Evolutionary conservation across 2,888 invertebrate species (phyloP).

Genomic region (Cephus rjabovi): DNA sequence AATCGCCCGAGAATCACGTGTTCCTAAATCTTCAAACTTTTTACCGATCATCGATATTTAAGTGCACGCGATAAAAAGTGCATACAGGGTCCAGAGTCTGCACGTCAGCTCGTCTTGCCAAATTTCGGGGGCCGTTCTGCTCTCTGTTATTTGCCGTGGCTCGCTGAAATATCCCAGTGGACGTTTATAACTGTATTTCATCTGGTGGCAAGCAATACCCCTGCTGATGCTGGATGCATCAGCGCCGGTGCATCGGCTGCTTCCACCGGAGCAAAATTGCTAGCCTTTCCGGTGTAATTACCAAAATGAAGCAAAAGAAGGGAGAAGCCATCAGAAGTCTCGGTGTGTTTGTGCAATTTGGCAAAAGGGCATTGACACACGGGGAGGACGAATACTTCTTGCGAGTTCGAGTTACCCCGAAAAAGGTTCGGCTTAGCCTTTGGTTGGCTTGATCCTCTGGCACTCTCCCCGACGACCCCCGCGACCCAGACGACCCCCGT

Average conservation of each 20-base stretch:
- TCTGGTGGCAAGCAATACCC: conserved; percentile 16
- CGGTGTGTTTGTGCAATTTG: conserved; percentile 50
- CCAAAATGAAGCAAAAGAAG: conserved; percentile 52
- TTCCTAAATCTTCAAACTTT: too few species aligned
- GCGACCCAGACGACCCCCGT: not conserved
- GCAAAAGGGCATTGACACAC: conserved; percentile 44
- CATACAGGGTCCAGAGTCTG: too few species aligned
- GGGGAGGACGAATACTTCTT: not conserved
- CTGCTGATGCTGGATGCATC: conserved; percentile 10
- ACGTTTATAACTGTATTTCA: conserved; percentile 12
- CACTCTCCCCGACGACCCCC: not conserved
- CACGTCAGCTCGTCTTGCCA: not conserved
- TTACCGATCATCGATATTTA: too few species aligned
- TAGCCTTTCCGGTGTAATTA: conserved; percentile 48
- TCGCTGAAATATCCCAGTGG: conserved; percentile 34
- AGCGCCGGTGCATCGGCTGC: too few species aligned
- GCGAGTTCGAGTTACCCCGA: conserved; percentile 15
- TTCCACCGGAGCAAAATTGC: conserved; percentile 38
- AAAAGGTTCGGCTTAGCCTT: conserved; percentile 47
- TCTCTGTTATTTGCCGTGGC: conserved; percentile 49
- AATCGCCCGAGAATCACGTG: too few species aligned
- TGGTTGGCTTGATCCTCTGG: conserved; percentile 6
- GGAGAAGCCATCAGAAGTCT: conserved; percentile 46
- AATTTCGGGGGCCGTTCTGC: conserved; percentile 10
- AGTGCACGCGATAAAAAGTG: too few species aligned